Percentiles rank a stretch among this genome's conserved stretches.
phyloP scores from a whole-genome alignment of 2,888 invertebrate genomes.

The Acanthosoma haemorrhoidale region DNA sequence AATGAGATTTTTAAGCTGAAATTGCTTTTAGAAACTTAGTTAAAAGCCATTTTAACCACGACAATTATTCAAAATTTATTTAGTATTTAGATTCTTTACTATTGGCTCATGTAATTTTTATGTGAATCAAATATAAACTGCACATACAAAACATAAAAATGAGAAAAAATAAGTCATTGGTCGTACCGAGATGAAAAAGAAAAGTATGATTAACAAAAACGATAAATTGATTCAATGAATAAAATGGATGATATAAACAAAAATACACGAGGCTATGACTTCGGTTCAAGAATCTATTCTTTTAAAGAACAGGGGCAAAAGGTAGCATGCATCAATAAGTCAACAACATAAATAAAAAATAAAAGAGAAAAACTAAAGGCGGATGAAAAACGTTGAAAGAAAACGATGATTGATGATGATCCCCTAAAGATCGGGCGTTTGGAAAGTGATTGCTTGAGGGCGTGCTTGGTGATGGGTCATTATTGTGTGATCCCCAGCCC shows the following conservation, averaged over 20 bases:
- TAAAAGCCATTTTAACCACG: no score
- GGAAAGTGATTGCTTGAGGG: slow-evolving; percentile 21
- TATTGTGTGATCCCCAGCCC: slow-evolving; percentile 9
- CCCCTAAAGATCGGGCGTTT: not conserved
- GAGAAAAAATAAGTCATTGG: no score
- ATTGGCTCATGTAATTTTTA: no score
- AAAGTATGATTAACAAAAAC: no score
- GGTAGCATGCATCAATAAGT: not conserved
- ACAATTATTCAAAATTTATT: no score
- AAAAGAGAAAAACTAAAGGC: not conserved
- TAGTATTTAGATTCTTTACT: no score
- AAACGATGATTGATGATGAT: slow-evolving; percentile 10
- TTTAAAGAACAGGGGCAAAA: not conserved
- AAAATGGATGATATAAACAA: not conserved
- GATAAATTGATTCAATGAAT: not conserved
- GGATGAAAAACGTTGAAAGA: slow-evolving; percentile 1
- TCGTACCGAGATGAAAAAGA: no score
- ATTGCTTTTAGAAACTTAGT: no score
- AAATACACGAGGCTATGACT: not conserved
- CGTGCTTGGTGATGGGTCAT: slow-evolving; percentile 20
- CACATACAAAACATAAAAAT: no score
- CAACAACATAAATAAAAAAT: not conserved
- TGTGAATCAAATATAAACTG: no score
- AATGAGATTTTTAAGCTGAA: no score
- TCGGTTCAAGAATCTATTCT: not conserved